Percentiles rank a stretch among this genome's conserved stretches.
Evolutionary conservation across 1,140 invertebrate species (phyloP).

Genomic region (Tyrophagus putrescentiae): DNA sequence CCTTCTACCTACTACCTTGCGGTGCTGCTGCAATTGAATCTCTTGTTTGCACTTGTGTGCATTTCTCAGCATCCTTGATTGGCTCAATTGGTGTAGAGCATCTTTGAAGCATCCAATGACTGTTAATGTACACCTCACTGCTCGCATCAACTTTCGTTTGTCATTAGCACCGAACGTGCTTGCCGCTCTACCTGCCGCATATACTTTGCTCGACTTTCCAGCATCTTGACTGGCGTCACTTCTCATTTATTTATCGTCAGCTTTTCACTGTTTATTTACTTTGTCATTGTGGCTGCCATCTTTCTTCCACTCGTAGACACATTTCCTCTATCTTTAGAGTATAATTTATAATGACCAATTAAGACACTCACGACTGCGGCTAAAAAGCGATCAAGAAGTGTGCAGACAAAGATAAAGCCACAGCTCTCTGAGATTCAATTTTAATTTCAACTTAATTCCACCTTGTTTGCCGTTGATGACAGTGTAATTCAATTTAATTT

Average conservation of each 20-base stretch:
- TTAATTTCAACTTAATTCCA: too few relatives aligned
- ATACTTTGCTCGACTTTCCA: not conserved
- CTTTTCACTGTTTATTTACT: not conserved
- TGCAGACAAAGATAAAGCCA: too few relatives aligned
- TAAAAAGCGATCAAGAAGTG: too few relatives aligned
- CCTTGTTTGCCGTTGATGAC: too few relatives aligned
- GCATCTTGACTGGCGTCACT: too few relatives aligned
- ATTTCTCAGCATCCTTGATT: not conserved
- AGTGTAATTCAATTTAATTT: too few relatives aligned
- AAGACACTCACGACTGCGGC: too few relatives aligned
- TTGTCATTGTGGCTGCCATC: too few relatives aligned
- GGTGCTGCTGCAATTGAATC: too few relatives aligned
- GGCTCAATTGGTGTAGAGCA: not conserved
- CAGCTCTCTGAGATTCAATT: too few relatives aligned
- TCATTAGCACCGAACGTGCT: constrained; percentile 10
- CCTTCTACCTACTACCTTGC: too few relatives aligned
- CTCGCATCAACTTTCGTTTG: constrained; percentile 1
- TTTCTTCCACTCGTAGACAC: not conserved
- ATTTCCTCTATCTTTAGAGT: not conserved
- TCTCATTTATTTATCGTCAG: not conserved
- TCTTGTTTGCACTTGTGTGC: too few relatives aligned
- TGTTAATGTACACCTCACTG: not conserved
- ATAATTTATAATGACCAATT: not conserved
- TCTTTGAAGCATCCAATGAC: not conserved
- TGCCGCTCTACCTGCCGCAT: not conserved